Percentiles rank a stretch among this genome's conserved stretches.
These are phyloP conservation scores for Pheosia tremula DNA, from an alignment of 2,888 invertebrate genomes.

Conservation along the genomic window DNA sequence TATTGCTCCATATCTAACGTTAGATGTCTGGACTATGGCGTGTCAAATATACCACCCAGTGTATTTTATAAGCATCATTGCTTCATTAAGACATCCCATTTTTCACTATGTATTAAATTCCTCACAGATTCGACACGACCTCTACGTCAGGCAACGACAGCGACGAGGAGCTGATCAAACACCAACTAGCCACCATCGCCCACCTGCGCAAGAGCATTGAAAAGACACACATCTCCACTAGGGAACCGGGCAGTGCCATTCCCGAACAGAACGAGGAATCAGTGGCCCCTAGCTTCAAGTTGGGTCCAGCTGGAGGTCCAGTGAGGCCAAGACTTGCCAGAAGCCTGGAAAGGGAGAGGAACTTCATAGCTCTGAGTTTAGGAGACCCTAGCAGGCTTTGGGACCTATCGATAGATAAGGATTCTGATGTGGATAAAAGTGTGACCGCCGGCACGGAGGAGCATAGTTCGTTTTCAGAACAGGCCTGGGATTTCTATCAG, in stretches of 20 bases:
- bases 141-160: conserved; percentile 88
- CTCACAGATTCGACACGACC: conserved; percentile 82
- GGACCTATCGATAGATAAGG: conserved; percentile 75
- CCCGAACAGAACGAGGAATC: conserved; percentile 69
- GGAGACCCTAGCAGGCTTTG: conserved; percentile 75
- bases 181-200: conserved; percentile 69
- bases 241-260: conserved; percentile 70
- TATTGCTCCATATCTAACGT: too few relatives aligned
- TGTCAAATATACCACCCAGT: too few relatives aligned
- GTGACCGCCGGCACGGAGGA: conserved; percentile 88
- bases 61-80: too few relatives aligned
- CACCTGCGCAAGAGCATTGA: conserved; percentile 75
- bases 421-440: conserved; percentile 83
- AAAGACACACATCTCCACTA: conserved; percentile 73
- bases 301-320: conserved; percentile 83
- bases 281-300: conserved; percentile 86
- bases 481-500: conserved; percentile 98
- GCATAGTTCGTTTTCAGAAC: conserved; percentile 94
- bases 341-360: conserved; percentile 70
- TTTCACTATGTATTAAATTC: not conserved
- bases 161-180: conserved; percentile 82
- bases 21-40: too few relatives aligned
- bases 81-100: too few relatives aligned
- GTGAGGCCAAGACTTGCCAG: conserved; percentile 71
- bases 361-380: conserved; percentile 70